Evolutionary conservation across 1,140 invertebrate genomes (phyloP), one percentile per base, ranked within the genome.

Genomic region (Condylostylus longicornis): DNA sequence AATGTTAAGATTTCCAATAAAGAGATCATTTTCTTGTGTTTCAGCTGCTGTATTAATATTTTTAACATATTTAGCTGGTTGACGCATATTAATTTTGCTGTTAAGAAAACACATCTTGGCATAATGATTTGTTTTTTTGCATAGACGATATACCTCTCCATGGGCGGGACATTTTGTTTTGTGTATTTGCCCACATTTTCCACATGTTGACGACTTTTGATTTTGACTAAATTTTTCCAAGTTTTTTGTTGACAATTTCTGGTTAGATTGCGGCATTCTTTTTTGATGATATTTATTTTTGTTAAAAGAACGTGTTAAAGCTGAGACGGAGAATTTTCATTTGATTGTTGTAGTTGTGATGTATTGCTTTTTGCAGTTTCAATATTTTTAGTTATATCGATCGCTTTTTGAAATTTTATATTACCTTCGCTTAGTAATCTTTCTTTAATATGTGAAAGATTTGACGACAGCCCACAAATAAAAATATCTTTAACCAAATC

Each of bases 401-500:
- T 36, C 6, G 49, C 46, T 29, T 50, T 47, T 14, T 48, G 42
- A 23, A 53, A 38, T 12, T 37, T 34, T 13, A 45, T 18, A 7
- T 44, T 40, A 35, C 48, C 48, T 32, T 50, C 42, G 28, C 45
- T 41, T 5, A 52, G 31, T 17, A 52, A 30, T 43, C 40, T 45
- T 38, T 49, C 49, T 35, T 45, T 30, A 3, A 49, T 40, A n/a
- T n/a, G n/a, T n/a, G n/a, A n/a, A n/a, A n/a, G n/a, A n/a, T n/a
- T n/a, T n/a, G n/a, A n/a, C n/a, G n/a, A n/a, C n/a, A n/a, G 25
- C 8, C 44, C 44, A 37, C 38, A 38, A 4, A 39, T 44, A 12
- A 48, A 17, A 28, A 41, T 41, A 9, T 14, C n/a, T 33, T 34
- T 37, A 13, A 38, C 35, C 21, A 47, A 29, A 29, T 31, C 31